Evolutionary conservation across 2,797 vertebrate species (phyloP), one percentile per base, ranked within the genome.

Genomic region (Tapera naevia): DNA sequence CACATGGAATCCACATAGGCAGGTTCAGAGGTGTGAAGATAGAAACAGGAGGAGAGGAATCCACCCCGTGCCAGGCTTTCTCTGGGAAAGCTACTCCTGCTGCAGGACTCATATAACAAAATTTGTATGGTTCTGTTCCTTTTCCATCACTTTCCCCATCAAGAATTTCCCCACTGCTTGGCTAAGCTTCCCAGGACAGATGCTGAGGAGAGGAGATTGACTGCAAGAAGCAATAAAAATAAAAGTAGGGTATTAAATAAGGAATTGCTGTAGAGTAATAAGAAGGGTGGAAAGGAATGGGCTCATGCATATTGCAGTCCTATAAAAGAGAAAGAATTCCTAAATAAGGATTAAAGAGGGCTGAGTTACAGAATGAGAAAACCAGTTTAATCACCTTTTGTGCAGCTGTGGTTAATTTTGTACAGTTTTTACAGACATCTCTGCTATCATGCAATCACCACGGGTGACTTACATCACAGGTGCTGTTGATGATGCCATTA

Each of bases 371-470:
- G 94, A 97, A 97, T 96, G 93, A 97, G 96, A 94, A 96, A 94
- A 70, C 74, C 28, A 7, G 46, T 91, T 95, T 88, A 91, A 96
- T 95, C 89, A 94, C 89, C 89, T 96, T 91, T 95, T 94, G 79
- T 94, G 89, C 96, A 97, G 96, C 97, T 98, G 97, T 54, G 94
- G 95, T 95, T 96, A 88, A 97, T 97, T 97, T 94, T 74, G 89
- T 74, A 67, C 74, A 78, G 92, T 96, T 94, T 96, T 97, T 94
- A 97, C 95, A 95, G 95, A 95, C 95, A 97, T 88, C 85, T 83
- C 76, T 84, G 94, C 95, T 97, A 95, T 96, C 96, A 80, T 95
- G 89, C 93, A 95, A 74, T 96, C 94, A 83, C 89, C 80, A 94
- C 89, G 76, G 91, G 95, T 95, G 94, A 84, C 96, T 97, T 97